Evolutionary conservation across 2,888 invertebrate species (phyloP), one percentile per base, ranked within the genome.

Genomic region (Alviniconcha strummeri): DNA sequence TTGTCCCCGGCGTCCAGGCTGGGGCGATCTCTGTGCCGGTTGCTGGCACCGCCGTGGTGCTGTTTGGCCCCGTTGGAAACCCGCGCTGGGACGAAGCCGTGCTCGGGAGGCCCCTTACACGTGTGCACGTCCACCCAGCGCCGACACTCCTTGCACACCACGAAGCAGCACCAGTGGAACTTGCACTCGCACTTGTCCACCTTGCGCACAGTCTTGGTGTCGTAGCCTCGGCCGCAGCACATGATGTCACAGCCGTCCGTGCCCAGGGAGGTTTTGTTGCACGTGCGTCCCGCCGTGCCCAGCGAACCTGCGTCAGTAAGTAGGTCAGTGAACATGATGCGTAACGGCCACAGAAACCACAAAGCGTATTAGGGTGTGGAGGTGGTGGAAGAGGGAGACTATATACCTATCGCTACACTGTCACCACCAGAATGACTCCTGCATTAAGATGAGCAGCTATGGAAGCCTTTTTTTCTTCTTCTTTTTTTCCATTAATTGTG

Each of bases 131-230:
- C 97, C 86, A 96, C 95, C 88, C 92, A 91, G 95, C 89, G 87
- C 11, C 89, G 88, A 82, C 97, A 97, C 84, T 96, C 96, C 94
- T 97, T 96, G 95, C 97, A 97, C 94, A 96, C 96, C 85, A 97
- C 97, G 93, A 96, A 96, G 94, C 97, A 97, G 94, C 97, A 97
- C 95, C 96, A 97, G 94, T 96, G 96, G 94, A 97, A 97, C 93
- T 96, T 96, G 95, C 97, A 97, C 92, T 96, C 96, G 94, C 97
- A 97, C 78, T 93, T 92, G 82, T 96, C 96, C 81, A 96, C 95
- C 84, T 95, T 95, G 90, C 95, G 95, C 86, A 96, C 95, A 85
- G 96, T 95, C 87, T 95, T 94, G 83, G 94, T 91, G 88, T 94
- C 91, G 90, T 94, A 95, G 75, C 95, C 95, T 52, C 94, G 89